Base-by-base conservation (phyloP, 2,113 vertebrate genomes). In the Lanius ludovicianus region DNA sequence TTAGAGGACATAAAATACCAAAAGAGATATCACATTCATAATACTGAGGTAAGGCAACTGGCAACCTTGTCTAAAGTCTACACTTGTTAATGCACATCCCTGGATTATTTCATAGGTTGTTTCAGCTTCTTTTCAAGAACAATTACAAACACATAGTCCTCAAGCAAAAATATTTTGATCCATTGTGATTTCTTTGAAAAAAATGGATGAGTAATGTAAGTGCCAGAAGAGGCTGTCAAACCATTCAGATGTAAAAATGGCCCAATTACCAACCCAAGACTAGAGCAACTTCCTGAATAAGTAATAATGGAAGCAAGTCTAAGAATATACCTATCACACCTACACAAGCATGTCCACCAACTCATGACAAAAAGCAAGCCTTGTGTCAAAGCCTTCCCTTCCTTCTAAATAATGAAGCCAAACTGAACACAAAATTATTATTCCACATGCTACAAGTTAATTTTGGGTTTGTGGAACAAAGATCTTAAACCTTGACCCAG, bases 311-410 rank as follows among this genome's bases (percentile, higher is more conserved):
- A 88, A 44, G 74, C 33, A 69, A 92, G 81, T 90, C 94, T 96
- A 97, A 97, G 96, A 97, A 97, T 89, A 86, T 60, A 97, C 78
- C 87, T 88, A 96, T 91, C 95, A 93, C 92, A 97, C 95, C 95
- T 97, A 89, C 79, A 93, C 73, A 87, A 97, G 95, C 96, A 98
- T 97, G 95, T 69, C 53, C 75, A 70, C 74, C 83, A 85, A 73
- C 83, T 96, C 94, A 89, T 87, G 87, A 76, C 46, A 95, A 88
- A 69, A 81, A 30, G 18, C 60, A 96, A 93, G 82, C 76, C 79
- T 93, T 84, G 74, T 94, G 93, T 84, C 91, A 96, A 97, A 90
- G 75, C 31, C 83, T 91, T 75, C 84, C 81, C 84, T 97, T 97
- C 95, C 89, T 96, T 95, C 84, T 94, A 97, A 98, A 96, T 87